Percentiles rank a stretch among this genome's conserved stretches.
These are phyloP conservation scores for Lasiurus cinereus DNA, from an alignment of 2,113 vertebrate genomes.

Conservation along the genomic window DNA sequence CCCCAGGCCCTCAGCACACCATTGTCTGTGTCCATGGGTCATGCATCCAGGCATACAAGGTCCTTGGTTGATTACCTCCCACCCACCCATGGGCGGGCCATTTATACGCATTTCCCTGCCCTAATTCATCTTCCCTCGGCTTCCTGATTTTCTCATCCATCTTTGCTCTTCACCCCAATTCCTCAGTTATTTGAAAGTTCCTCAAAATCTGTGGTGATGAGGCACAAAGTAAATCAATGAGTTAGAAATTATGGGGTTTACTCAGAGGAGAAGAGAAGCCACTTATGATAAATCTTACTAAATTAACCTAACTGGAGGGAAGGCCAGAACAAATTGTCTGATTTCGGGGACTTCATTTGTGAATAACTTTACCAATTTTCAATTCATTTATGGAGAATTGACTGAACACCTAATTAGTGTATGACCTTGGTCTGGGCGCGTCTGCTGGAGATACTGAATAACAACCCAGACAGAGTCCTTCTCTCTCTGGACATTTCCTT, in stretches of 20 bases:
- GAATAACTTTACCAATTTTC: neutral
- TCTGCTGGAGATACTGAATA: neutral
- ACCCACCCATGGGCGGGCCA: too few relatives aligned
- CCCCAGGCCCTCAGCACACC: too few relatives aligned
- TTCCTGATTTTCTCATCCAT: neutral
- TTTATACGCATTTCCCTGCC: neutral
- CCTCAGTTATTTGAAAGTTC: conserved; percentile 37
- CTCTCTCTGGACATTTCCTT: neutral
- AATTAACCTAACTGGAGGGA: conserved; percentile 62
- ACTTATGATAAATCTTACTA: conserved; percentile 62
- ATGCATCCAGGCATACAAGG: too few relatives aligned
- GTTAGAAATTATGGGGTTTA: conserved; percentile 65
- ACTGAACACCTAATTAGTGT: neutral
- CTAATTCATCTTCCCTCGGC: neutral
- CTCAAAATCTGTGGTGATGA: conserved; percentile 55
- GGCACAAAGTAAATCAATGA: conserved; percentile 36
- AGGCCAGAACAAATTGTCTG: conserved; percentile 11
- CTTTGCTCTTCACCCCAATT: neutral
- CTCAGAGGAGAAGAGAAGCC: conserved; percentile 45
- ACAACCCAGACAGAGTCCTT: neutral
- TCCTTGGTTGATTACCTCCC: too few relatives aligned
- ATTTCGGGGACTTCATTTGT: neutral
- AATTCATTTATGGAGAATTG: neutral
- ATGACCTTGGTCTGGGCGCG: neutral
- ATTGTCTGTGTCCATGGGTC: too few relatives aligned